A percentile compares a stretch with the other conserved stretches of the same genome.
These are phyloP conservation scores for Formica selysi DNA, from an alignment of 1,140 invertebrate species.

Conservation along the genomic window DNA sequence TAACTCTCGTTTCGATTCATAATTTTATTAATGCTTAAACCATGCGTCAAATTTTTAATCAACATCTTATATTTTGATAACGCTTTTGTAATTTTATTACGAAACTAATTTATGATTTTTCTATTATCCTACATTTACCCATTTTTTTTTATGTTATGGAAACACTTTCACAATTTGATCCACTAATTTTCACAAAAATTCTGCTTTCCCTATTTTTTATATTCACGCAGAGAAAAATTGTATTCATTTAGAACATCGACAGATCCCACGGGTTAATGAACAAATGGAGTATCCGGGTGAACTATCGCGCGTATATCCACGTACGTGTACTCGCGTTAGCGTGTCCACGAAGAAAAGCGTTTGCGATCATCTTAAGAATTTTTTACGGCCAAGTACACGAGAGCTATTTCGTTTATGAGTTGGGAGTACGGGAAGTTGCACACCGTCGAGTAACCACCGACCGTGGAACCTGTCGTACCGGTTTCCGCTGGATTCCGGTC, in stretches of 20 bases:
- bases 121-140: neutral
- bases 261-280: slow-evolving; percentile 17
- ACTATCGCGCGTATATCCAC: neutral
- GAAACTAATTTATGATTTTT: neutral
- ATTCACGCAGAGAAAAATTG: neutral
- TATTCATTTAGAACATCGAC: neutral
- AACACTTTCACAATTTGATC: slow-evolving; percentile 23
- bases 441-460: slow-evolving; percentile 36
- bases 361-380: slow-evolving; percentile 24
- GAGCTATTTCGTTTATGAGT: slow-evolving; percentile 53
- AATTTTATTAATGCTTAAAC: neutral
- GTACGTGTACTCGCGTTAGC: slow-evolving; percentile 31
- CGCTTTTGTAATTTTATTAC: neutral
- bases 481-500: slow-evolving; percentile 59
- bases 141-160: neutral
- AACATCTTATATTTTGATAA: neutral
- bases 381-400: slow-evolving; percentile 46
- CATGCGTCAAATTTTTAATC: neutral
- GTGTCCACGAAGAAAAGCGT: slow-evolving; percentile 7
- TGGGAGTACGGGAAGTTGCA: slow-evolving; percentile 63
- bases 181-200: neutral
- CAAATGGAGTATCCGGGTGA: neutral
- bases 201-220: neutral
- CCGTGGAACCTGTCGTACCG: slow-evolving; percentile 65
- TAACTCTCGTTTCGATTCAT: neutral